Evolutionary conservation across 1,140 invertebrate species (phyloP), one percentile per base, ranked within the genome.

Genomic region (Drosophila neocordata): DNA sequence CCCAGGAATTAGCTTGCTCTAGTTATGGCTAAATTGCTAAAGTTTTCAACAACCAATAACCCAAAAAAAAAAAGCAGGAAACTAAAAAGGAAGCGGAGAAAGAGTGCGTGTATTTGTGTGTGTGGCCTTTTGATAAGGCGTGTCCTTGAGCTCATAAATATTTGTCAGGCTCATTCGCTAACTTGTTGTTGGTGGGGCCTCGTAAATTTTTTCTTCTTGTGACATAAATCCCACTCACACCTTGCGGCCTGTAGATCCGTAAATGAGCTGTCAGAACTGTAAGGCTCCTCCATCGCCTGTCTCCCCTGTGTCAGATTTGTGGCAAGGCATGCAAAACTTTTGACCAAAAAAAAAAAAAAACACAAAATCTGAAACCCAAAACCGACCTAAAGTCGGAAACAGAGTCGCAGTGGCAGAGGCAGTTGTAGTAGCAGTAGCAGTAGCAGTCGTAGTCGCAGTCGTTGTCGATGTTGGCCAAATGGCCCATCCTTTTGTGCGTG

Each of bases 401-500:
- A 3, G 15, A 15, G 20, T 48, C 18, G 52, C 7, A 44, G 9
- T 13, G 1, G 41, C 53, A 58, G 48, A 8, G 8, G 57, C 12
- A 27, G 31, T 22, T 4, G 38, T 57, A 52, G 41, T 18, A 1
- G 55, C 52, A 57, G 44, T 9, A n/a, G n/a, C n/a, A 58, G 48
- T 11, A 8, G 57, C 12, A 27, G 31, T 22, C 7, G 38, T 57
- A 52, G 41, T 18, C 4, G 55, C 52, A 57, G 44, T 9, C n/a
- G 56, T 8, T 35, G 44, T 9, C n/a, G 56, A 13, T 41, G 31
- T 22, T 4, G 38, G 35, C 64, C 74, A 65, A 77, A 73, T 64
- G 69, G 41, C 31, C 65, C 68, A 77, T 67, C 75, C 83, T 88
- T 48, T 79, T 88, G 71, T 79, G 75, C 57, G 70, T 82, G 83